Evolutionary conservation across 2,113 vertebrate genomes (phyloP).

Genomic region (Mionectes macconnelli): DNA sequence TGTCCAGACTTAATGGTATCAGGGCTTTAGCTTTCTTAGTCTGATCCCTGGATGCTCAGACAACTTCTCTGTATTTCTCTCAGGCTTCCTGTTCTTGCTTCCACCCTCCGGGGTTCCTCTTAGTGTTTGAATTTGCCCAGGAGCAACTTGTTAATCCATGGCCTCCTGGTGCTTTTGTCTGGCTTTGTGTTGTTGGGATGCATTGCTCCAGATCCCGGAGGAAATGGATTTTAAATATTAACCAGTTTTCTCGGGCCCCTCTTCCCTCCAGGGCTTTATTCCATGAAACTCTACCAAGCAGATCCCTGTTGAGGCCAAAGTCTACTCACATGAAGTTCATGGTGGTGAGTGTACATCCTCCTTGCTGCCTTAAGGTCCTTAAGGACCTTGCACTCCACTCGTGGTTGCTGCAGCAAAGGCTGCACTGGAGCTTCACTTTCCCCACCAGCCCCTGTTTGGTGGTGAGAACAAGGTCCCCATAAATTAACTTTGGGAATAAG

Average conservation of each 20-base stretch:
- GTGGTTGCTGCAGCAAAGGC: neutral
- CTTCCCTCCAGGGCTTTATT: neutral
- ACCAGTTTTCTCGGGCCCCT: neutral
- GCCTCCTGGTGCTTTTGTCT: neutral
- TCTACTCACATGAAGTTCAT: neutral
- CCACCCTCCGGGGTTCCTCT: neutral
- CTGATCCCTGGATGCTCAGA: neutral
- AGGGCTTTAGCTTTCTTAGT: neutral
- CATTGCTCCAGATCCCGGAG: neutral
- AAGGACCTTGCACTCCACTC: neutral
- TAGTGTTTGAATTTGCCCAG: neutral
- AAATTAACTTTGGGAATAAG: neutral
- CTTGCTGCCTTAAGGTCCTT: no score
- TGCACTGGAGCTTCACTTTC: neutral
- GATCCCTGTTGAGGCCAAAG: neutral
- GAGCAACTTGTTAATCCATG: neutral
- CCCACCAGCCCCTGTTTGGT: neutral
- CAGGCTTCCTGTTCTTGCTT: neutral
- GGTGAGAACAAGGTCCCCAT: neutral
- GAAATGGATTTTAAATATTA: fast-evolving
- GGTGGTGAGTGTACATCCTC: neutral
- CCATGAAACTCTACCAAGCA: neutral
- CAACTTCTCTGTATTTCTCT: neutral
- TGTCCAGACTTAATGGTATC: neutral
- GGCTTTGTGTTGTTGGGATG: neutral